A percentile compares a stretch with the other conserved stretches of the same genome.
phyloP scores from a whole-genome alignment of 2,888 invertebrate genomes.

The Zele albiditarsus region DNA sequence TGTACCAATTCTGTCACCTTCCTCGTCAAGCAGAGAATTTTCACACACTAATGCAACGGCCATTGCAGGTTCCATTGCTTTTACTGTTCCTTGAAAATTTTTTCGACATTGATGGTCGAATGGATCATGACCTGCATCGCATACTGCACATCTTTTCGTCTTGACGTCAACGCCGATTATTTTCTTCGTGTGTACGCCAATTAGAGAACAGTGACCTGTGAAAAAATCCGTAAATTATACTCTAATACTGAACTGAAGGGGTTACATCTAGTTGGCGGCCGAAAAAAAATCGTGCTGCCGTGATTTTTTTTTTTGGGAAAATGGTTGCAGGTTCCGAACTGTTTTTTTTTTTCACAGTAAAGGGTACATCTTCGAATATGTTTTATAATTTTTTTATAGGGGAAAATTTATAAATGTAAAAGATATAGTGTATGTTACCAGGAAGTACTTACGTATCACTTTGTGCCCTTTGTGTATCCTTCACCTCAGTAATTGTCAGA shows the following conservation, averaged over 20 bases:
- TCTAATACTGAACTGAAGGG: conserved; percentile 16
- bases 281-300: no score
- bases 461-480: neutral
- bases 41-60: conserved; percentile 43
- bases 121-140: conserved; percentile 25
- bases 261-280: no score
- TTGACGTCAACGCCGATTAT: conserved; percentile 25
- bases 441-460: conserved; percentile 17
- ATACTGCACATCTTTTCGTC: conserved; percentile 36
- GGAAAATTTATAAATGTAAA: no score
- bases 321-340: no score
- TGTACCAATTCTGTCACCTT: conserved; percentile 39
- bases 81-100: conserved; percentile 47
- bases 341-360: no score
- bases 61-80: conserved; percentile 49
- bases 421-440: conserved; percentile 16
- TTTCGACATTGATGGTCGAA: conserved; percentile 44
- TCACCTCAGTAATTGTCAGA: conserved; percentile 28
- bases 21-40: conserved; percentile 36
- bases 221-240: conserved; percentile 10
- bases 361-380: no score
- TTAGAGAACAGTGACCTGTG: conserved; percentile 25
- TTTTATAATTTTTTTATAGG: no score
- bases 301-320: no score
- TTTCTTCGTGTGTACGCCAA: conserved; percentile 28